A percentile compares a stretch with the other conserved stretches of the same genome.
phyloP scores from a whole-genome alignment of 2,797 vertebrate species.

The Ciconia nigra region DNA sequence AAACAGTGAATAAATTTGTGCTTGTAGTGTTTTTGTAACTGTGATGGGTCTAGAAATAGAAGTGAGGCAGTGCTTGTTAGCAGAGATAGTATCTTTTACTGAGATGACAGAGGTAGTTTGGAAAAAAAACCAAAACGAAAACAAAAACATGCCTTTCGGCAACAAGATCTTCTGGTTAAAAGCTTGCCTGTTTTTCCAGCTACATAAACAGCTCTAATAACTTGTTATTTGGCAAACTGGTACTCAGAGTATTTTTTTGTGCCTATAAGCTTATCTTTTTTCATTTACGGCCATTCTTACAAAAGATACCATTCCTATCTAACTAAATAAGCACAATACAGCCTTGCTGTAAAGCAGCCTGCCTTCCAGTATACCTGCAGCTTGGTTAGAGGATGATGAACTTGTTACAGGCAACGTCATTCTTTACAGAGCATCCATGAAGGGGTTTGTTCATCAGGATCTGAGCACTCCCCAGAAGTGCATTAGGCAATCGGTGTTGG shows the following conservation, averaged over 20 bases:
- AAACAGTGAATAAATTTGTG: conserved; percentile 32
- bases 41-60: conserved; percentile 12
- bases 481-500: neutral
- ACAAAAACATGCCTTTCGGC: neutral
- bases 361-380: neutral
- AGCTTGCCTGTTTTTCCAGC: neutral
- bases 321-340: neutral
- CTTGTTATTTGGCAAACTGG: neutral
- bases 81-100: neutral
- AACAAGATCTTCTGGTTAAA: neutral
- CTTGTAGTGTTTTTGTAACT: conserved; percentile 2
- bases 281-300: neutral
- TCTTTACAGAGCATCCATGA: neutral
- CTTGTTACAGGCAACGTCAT: neutral
- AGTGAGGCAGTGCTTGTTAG: neutral
- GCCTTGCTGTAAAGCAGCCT: neutral
- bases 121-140: neutral
- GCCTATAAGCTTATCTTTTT: neutral
- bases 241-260: neutral
- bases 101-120: neutral
- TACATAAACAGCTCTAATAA: neutral
- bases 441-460: neutral
- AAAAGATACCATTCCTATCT: neutral
- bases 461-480: neutral
- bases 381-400: neutral